Conservation (phyloP, 2,797 vertebrate genomes). For the Lepus townsendii region DNA sequence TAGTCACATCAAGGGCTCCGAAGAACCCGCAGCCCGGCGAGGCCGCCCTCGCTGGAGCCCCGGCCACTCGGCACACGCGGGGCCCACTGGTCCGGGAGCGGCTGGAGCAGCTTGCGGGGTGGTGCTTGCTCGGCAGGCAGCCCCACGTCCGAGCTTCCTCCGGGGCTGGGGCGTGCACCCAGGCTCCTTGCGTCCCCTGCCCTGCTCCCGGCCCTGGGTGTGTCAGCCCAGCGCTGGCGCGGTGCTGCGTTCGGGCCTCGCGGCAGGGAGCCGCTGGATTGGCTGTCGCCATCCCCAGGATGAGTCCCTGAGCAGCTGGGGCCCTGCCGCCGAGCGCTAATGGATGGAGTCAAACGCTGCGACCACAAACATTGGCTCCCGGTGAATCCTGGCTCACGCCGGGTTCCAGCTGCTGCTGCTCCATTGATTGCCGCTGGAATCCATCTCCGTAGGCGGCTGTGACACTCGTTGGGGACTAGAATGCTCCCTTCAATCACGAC, state of each 20-base stretch:
- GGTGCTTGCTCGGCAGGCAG: not conserved
- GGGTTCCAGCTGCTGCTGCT: constrained; percentile 72
- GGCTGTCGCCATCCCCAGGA: not conserved
- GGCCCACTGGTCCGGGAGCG: too few relatives aligned
- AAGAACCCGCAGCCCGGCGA: not conserved
- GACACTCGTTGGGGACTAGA: constrained; percentile 70
- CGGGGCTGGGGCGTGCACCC: too few relatives aligned
- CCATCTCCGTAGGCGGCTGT: constrained; percentile 67
- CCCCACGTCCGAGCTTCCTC: not conserved
- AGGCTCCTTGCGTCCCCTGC: too few relatives aligned
- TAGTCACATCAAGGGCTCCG: not conserved
- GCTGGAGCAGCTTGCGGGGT: not conserved
- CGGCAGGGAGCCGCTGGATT: not conserved
- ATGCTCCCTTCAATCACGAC: constrained; percentile 65
- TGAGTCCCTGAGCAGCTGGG: constrained; percentile 4
- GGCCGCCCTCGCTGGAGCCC: not conserved
- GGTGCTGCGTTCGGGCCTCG: not conserved
- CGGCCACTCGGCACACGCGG: rapidly evolving
- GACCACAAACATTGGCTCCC: constrained; percentile 74
- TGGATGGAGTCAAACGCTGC: not conserved
- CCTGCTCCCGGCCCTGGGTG: too few relatives aligned
- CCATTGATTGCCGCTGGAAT: constrained; percentile 80
- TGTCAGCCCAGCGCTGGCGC: rapidly evolving
- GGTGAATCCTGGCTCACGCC: constrained; percentile 70
- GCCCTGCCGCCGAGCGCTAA: not conserved